Conservation (phyloP, 2,113 vertebrate genomes). For the Tympanuchus pallidicinctus region DNA sequence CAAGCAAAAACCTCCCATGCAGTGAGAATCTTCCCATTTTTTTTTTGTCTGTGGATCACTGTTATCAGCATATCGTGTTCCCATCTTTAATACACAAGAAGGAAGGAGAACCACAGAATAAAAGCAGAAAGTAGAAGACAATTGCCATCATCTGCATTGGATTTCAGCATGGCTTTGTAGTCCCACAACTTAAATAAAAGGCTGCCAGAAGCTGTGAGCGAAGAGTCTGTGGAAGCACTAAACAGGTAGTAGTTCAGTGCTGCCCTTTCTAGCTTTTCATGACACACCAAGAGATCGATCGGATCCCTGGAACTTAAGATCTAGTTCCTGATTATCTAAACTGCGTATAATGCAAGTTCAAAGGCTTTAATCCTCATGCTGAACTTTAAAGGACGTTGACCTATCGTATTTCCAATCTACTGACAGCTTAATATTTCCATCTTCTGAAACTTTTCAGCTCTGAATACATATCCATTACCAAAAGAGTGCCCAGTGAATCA, state of each 20-base stretch:
- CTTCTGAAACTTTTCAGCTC: neutral
- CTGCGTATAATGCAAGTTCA: neutral
- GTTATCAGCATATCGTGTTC: neutral
- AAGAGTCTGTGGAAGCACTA: neutral
- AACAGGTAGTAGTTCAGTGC: neutral
- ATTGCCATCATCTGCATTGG: neutral
- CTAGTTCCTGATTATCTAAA: neutral
- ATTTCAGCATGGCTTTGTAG: neutral
- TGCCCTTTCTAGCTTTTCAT: neutral
- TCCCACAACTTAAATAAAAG: neutral
- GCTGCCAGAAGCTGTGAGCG: neutral
- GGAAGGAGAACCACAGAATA: neutral
- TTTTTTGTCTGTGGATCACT: rapidly evolving
- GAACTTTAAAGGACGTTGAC: neutral
- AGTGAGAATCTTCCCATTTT: neutral
- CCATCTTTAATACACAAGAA: neutral
- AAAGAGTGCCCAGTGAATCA: neutral
- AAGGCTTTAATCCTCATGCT: neutral
- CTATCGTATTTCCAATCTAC: neutral
- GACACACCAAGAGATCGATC: neutral
- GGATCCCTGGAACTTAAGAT: neutral
- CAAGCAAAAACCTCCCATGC: neutral
- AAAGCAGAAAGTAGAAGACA: neutral
- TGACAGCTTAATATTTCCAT: neutral
- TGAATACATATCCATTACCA: neutral